These are phyloP conservation scores for Burhinus bistriatus DNA, from an alignment of 2,113 vertebrate genomes.

Conservation along the genomic window DNA sequence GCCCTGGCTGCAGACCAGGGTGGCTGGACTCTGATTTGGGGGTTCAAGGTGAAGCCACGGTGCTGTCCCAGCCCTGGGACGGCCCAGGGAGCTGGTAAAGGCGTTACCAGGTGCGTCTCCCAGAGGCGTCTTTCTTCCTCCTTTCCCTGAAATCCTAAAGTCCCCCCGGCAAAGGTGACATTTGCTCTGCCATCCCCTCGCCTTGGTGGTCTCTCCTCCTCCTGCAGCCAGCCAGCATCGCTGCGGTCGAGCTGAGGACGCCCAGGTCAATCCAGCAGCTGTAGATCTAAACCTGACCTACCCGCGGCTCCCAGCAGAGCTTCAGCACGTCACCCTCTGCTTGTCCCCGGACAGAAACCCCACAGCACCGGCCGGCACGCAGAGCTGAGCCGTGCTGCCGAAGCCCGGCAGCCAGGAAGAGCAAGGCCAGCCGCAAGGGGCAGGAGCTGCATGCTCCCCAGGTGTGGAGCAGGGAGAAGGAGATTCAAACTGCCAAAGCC, in stretches of 20 bases:
- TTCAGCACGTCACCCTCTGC: not conserved
- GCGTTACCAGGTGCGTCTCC: not conserved
- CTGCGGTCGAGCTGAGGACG: not conserved
- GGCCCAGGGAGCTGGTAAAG: not conserved
- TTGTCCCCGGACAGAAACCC: not conserved
- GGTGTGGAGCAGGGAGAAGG: not conserved
- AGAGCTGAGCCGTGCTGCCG: not conserved
- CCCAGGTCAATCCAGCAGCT: not conserved
- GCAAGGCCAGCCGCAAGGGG: not conserved
- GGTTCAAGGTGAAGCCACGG: not conserved
- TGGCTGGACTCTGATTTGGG: not conserved
- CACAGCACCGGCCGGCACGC: rapidly evolving
- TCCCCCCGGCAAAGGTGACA: not conserved
- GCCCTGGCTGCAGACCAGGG: not conserved
- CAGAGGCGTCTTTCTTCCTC: not conserved
- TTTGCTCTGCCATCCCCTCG: not conserved
- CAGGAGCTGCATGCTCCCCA: not conserved
- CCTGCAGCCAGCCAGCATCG: not conserved
- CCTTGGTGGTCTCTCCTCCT: not conserved
- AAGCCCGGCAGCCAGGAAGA: not conserved
- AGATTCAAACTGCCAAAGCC: not conserved
- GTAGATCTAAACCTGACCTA: not conserved
- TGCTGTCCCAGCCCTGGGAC: not conserved
- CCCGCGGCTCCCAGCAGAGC: not conserved
- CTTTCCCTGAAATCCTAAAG: not conserved